phyloP scores from a whole-genome alignment of 2,888 invertebrate species.

The Catocala fraxini region DNA sequence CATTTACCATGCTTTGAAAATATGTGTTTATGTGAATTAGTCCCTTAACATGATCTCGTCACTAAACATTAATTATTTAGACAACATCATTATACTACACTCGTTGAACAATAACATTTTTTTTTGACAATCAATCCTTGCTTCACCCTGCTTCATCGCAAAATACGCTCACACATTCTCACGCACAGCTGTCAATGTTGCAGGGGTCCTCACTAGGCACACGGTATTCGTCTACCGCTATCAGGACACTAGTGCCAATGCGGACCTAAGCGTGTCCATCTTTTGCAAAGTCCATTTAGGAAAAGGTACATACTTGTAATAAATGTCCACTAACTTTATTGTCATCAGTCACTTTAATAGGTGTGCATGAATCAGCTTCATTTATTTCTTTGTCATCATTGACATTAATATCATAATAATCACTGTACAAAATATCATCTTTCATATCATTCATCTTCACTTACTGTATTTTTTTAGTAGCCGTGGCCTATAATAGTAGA shows the following conservation, averaged over 20 bases:
- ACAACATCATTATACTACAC: too few relatives aligned
- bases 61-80: too few relatives aligned
- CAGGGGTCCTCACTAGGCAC: constrained; percentile 86
- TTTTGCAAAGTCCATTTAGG: constrained; percentile 88
- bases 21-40: too few relatives aligned
- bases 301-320: constrained; percentile 81
- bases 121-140: neutral
- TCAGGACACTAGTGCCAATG: constrained; percentile 83
- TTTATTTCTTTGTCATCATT: constrained; percentile 25
- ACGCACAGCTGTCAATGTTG: constrained; percentile 66
- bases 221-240: constrained; percentile 85
- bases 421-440: constrained; percentile 33
- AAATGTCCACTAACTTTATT: constrained; percentile 58
- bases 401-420: constrained; percentile 16
- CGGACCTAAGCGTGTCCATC: constrained; percentile 85
- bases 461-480: constrained; percentile 8
- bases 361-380: constrained; percentile 35
- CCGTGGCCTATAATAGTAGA: neutral
- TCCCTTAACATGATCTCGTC: too few relatives aligned
- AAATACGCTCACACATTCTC: constrained; percentile 44
- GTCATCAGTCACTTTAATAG: constrained; percentile 34
- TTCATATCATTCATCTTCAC: constrained; percentile 14
- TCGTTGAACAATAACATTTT: too few relatives aligned
- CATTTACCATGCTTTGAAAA: too few relatives aligned
- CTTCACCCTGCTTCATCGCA: constrained; percentile 37